Base-by-base conservation (phyloP, 2,113 vertebrate genomes). In the Nesoenas mayeri region DNA sequence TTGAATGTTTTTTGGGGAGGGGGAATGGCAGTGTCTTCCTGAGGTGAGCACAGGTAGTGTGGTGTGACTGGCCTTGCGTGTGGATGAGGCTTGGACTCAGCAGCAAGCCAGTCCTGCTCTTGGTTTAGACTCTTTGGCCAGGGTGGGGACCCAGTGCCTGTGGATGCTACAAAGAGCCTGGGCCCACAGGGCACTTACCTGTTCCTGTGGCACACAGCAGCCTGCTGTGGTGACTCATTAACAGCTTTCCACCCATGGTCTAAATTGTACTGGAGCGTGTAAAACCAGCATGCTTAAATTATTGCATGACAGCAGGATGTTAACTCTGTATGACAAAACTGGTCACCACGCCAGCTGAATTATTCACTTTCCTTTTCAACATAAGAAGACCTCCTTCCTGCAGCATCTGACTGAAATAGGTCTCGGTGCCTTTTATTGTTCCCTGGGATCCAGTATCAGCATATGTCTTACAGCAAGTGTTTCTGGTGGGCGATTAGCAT, bases 1-100 rank as follows among this genome's bases (percentile, higher is more conserved):
- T 32, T 17, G 69, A 53, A 34, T 0, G 1, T 17, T 58, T 8
- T 58, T 5, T 40, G 22, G 26, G 58, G 38, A 56, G 16, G 16
- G 38, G 15, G 34, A 66, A n/a, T 2, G 31, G 24, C 34, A 61
- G 16, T 2, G 0, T 15, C 56, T 64, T 25, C 2, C 9, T 0
- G 1, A 38, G 14, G 61, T n/a, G 34, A 44, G 48, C 15, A 17
- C 3, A 5, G 54, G 8, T 40, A 62, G 22, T 0, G 15, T 64
- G 50, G 21, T 22, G 12, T 29, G 31, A 4, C 31, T 22, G 40
- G 56, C 10, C 42, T 53, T 48, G 75, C 14, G 4, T 0, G 1
- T 0, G 5, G 31, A 12, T 61, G 53, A 29, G 29, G 38, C 31
- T 70, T 32, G 40, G 70, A 29, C 28, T 34, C 19, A 5, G 20